Conservation (phyloP, 2,113 vertebrate species). For the Toxostoma redivivum region DNA sequence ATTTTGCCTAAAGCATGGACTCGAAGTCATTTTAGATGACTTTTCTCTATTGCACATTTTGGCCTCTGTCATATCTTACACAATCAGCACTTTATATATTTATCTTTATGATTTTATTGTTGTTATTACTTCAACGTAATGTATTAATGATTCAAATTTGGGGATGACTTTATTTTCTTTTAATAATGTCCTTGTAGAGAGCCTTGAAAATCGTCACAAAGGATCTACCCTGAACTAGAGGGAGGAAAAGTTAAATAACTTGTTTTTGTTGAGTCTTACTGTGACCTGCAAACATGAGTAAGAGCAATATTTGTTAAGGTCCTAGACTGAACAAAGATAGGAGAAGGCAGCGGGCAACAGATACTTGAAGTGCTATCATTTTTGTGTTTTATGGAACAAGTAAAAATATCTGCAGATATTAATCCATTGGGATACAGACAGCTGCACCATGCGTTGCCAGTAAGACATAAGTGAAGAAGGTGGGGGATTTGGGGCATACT, state of each 20-base stretch:
- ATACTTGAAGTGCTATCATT: constrained; percentile 8
- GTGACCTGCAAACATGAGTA: background rate
- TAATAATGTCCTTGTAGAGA: background rate
- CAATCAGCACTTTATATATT: background rate
- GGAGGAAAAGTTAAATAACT: background rate
- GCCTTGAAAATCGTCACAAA: background rate
- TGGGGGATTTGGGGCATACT: background rate
- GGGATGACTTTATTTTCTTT: background rate
- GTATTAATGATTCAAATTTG: background rate
- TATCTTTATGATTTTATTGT: background rate
- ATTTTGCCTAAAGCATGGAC: background rate
- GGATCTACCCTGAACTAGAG: background rate
- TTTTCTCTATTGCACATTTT: background rate
- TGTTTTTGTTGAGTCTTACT: background rate
- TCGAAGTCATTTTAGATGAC: background rate
- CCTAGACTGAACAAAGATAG: background rate
- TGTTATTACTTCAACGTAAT: background rate
- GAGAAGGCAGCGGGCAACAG: background rate
- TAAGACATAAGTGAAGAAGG: background rate
- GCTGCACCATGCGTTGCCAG: background rate
- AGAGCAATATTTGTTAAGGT: background rate
- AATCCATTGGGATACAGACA: background rate
- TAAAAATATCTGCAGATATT: constrained; percentile 21
- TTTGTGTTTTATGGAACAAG: constrained; percentile 16
- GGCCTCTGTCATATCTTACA: background rate